phyloP scores from a whole-genome alignment of 1,140 invertebrate genomes.

The Brachionus calyciflorus region DNA sequence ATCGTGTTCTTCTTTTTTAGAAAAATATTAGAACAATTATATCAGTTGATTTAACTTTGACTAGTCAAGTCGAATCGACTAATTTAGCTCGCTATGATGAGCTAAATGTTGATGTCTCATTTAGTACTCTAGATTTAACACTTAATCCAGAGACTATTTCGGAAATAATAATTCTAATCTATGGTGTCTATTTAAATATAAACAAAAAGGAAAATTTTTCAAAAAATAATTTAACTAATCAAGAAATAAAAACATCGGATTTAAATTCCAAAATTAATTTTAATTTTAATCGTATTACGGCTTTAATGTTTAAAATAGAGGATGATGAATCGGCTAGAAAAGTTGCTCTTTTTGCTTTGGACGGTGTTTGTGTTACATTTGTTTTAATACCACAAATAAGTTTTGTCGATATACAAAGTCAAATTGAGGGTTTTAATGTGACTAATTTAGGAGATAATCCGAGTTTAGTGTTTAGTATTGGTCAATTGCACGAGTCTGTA shows the following conservation, averaged over 20 bases:
- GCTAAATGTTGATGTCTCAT: not conserved
- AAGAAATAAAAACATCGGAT: not conserved
- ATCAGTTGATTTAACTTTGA: not conserved
- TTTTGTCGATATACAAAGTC: not conserved
- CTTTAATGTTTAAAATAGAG: conserved; percentile 4
- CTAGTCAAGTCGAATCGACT: not conserved
- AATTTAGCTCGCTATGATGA: not conserved
- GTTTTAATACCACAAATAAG: not conserved
- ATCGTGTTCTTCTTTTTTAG: too few species aligned
- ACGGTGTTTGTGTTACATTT: not conserved
- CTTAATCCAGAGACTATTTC: conserved; percentile 36
- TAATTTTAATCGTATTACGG: conserved; percentile 1
- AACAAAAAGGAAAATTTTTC: not conserved
- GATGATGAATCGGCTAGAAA: not conserved
- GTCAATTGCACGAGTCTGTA: not conserved
- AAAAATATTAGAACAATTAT: too few species aligned
- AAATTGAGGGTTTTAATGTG: conserved; percentile 17
- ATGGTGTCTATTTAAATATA: not conserved
- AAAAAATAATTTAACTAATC: not conserved
- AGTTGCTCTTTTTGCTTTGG: not conserved
- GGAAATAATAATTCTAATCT: not conserved
- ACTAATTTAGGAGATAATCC: not conserved
- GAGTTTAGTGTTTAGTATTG: not conserved
- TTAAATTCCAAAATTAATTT: conserved; percentile 31
- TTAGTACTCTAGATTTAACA: conserved; percentile 13